Evolutionary conservation across 2,113 vertebrate genomes (phyloP).

Genomic region (Zosterops japonicus): DNA sequence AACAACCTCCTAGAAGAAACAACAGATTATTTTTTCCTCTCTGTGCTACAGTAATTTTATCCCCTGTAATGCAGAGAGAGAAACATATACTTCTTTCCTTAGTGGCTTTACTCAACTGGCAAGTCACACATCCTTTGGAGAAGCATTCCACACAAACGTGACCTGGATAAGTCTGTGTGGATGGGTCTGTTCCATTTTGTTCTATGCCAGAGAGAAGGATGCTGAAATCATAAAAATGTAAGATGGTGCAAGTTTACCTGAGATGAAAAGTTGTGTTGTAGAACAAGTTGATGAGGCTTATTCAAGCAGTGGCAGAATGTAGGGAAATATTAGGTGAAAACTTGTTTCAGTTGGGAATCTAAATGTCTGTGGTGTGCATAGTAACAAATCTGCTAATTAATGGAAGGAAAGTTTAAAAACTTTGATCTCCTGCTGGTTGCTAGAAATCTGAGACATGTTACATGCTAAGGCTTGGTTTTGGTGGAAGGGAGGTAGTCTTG

Average conservation of each 20-base stretch:
- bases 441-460: not conserved
- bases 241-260: not conserved
- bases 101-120: not conserved
- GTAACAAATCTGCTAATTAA: not conserved
- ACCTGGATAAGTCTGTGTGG: not conserved
- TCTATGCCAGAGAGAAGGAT: not conserved
- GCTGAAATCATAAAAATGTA: not conserved
- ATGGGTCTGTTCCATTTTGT: not conserved
- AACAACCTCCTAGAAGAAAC: not conserved
- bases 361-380: not conserved
- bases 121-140: not conserved
- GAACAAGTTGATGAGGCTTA: not conserved
- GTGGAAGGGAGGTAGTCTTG: not conserved
- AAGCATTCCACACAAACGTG: not conserved
- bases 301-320: not conserved
- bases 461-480: not conserved
- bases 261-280: not conserved
- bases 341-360: not conserved
- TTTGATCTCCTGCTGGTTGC: not conserved
- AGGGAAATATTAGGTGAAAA: not conserved
- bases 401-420: not conserved
- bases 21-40: not conserved
- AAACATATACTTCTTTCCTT: not conserved
- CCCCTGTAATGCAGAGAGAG: not conserved
- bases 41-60: not conserved